A percentile compares a stretch with the other conserved stretches of the same genome.
These are phyloP conservation scores for Prenolepis imparis DNA, from an alignment of 2,888 invertebrate species.

Conservation along the genomic window DNA sequence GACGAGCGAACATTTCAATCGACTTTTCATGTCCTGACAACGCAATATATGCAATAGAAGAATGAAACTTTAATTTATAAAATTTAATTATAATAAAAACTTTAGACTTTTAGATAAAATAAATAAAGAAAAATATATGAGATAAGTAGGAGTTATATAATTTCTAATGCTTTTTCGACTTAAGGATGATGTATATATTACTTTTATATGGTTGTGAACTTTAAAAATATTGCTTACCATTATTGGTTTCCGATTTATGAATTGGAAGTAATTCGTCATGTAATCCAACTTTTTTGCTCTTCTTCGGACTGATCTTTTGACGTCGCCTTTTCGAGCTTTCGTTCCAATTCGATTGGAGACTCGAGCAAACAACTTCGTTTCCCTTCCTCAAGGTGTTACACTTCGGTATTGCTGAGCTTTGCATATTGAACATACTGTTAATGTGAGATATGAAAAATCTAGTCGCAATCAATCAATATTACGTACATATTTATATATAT, in stretches of 20 bases:
- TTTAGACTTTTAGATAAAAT: neutral
- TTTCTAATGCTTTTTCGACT: neutral
- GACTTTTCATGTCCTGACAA: constrained; percentile 19
- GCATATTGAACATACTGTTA: constrained; percentile 56
- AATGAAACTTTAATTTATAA: neutral
- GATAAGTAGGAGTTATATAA: neutral
- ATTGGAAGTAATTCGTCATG: constrained; percentile 34
- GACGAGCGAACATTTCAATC: constrained; percentile 14
- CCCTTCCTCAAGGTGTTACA: constrained; percentile 52
- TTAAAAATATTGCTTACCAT: constrained; percentile 22
- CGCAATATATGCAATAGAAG: neutral
- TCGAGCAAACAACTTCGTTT: constrained; percentile 35
- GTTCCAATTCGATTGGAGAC: constrained; percentile 62
- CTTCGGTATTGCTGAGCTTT: constrained; percentile 70
- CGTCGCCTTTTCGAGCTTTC: constrained; percentile 53
- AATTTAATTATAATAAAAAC: neutral
- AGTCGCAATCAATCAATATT: neutral
- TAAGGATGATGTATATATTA: neutral
- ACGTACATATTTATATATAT: neutral
- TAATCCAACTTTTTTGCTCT: constrained; percentile 45
- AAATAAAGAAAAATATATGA: neutral
- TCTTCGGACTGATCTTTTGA: constrained; percentile 36
- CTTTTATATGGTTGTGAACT: neutral
- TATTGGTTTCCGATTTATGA: constrained; percentile 15
- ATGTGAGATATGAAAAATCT: constrained; percentile 31